A percentile compares a stretch with the other conserved stretches of the same genome.
Conservation (phyloP, 2,113 vertebrate genomes). For the Brachyhypopomus occidentalis region DNA sequence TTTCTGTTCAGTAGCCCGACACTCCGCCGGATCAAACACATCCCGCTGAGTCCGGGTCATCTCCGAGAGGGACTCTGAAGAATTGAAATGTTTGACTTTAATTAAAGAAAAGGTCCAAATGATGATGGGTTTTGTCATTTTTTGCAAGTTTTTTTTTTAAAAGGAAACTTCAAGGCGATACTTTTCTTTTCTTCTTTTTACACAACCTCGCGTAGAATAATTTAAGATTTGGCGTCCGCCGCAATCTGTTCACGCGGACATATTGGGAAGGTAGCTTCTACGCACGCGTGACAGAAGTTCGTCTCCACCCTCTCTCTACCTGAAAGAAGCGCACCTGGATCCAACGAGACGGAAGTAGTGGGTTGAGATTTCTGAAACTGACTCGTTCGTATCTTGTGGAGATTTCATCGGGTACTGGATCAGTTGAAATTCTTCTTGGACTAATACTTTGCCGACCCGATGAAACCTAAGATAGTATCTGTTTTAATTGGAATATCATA, state of each 20-base stretch:
- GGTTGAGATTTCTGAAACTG: conserved; percentile 18
- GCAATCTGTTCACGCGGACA: conserved; percentile 20
- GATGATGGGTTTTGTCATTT: neutral
- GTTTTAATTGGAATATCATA: conserved; percentile 5
- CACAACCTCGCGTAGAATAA: neutral
- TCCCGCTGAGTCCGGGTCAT: neutral
- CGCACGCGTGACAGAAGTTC: conserved; percentile 65
- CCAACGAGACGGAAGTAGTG: conserved; percentile 77
- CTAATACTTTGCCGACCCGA: neutral
- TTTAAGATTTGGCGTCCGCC: neutral
- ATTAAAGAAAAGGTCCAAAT: neutral
- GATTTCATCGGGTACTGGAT: neutral
- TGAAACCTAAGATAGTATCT: conserved; percentile 1
- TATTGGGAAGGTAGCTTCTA: conserved; percentile 44
- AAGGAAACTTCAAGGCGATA: neutral
- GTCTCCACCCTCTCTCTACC: conserved; percentile 66
- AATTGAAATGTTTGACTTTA: neutral
- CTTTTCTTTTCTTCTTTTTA: neutral
- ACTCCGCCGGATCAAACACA: conserved; percentile 22
- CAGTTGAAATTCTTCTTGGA: neutral
- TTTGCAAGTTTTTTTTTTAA: neutral
- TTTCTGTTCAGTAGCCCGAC: conserved; percentile 25
- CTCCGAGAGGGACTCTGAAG: neutral
- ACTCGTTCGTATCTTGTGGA: neutral
- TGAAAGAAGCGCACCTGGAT: conserved; percentile 82